phyloP scores from a whole-genome alignment of 2,888 invertebrate species.

The Cryptophagus acutangulus region DNA sequence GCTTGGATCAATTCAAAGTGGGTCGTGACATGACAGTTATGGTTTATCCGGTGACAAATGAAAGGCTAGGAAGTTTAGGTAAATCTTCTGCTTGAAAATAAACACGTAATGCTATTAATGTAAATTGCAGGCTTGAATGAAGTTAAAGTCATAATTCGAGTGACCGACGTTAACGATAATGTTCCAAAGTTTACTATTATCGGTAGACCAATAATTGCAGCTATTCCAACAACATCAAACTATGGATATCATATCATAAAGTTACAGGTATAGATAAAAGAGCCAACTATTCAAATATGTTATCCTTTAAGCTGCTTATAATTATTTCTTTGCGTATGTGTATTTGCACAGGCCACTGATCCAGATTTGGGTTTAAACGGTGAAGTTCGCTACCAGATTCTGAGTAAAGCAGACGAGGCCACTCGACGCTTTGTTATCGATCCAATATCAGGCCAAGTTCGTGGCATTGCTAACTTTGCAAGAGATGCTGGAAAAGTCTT shows the following conservation, averaged over 20 bases:
- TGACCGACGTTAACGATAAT: constrained; percentile 80
- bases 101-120: not conserved
- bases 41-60: constrained; percentile 71
- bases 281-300: not conserved
- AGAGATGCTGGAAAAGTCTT: constrained; percentile 71
- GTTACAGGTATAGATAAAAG: constrained; percentile 54
- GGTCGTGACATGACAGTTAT: constrained; percentile 68
- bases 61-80: constrained; percentile 65
- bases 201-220: constrained; percentile 75
- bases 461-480: constrained; percentile 64
- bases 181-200: constrained; percentile 69
- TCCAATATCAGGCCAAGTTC: constrained; percentile 68
- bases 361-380: constrained; percentile 70
- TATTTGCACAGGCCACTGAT: constrained; percentile 60
- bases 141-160: constrained; percentile 71
- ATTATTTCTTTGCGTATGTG: not conserved
- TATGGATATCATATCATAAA: constrained; percentile 78
- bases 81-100: constrained; percentile 32
- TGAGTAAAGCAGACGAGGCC: constrained; percentile 61
- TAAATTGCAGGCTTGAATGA: constrained; percentile 56
- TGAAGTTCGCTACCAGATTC: constrained; percentile 74
- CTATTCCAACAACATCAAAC: constrained; percentile 73
- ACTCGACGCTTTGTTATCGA: constrained; percentile 74
- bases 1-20: constrained; percentile 51
- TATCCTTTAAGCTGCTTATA: not conserved